Evolutionary conservation across 2,888 invertebrate genomes (phyloP), one percentile per base, ranked within the genome.

Genomic region (Drosophila melanocephala): DNA sequence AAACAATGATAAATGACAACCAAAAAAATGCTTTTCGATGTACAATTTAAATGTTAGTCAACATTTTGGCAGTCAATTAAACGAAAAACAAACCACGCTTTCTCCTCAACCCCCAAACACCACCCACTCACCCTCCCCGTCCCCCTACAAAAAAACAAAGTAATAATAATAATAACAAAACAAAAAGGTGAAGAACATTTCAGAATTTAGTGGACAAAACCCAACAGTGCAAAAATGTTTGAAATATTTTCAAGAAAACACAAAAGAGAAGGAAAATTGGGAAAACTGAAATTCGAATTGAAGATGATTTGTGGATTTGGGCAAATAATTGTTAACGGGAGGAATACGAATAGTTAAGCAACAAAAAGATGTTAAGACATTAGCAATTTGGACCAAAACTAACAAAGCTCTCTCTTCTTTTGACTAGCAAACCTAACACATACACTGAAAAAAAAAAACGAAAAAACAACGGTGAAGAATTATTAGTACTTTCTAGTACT

Each of bases 31-130:
- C 77, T 78, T 77, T 74, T 90, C 69, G 75, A 80, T 87, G 80
- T 82, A 80, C 70, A 73, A 77, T 72, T 61, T 60, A 75, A 75
- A 73, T 73, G 74, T 77, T 79, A 82, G 77, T 73, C 75, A 39
- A 81, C 50, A 78, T 72, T 89, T 84, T 87, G 87, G 80, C 89
- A 79, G 87, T 87, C 87, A 87, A 87, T 90, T 90, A 87, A 77
- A 67, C 12, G 28, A 47, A 77, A 52, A 12, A 26, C 47, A 26
- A 58, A 16, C 69, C 66, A 70, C 77, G 76, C 83, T 76, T 74
- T 47, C 67, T 63, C 71, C 69, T 47, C 2, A 26, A 5, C 9
- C 47, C 22, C 47, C 26, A 16, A 47, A 47, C 47, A 47, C 65
- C 62, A 55, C 50, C 47, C 55, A 65, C 3, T n/a, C n/a, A 16